Evolutionary conservation across 2,888 invertebrate species (phyloP).

Genomic region (Epirrita christyi): DNA sequence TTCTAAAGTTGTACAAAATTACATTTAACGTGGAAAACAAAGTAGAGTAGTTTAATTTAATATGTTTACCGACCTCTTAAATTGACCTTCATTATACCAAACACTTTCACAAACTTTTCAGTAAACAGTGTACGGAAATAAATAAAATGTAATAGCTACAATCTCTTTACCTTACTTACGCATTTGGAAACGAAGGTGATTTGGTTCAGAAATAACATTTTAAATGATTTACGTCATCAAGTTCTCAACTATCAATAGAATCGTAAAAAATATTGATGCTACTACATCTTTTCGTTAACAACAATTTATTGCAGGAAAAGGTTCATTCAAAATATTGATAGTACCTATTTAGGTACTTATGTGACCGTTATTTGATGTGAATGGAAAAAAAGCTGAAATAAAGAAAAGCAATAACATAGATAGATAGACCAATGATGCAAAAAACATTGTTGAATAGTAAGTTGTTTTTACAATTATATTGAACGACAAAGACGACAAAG

Average conservation of each 20-base stretch:
- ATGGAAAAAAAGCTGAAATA: slow-evolving; percentile 4
- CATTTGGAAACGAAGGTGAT: slow-evolving; percentile 66
- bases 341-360: no score
- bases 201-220: slow-evolving; percentile 44
- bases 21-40: slow-evolving; percentile 34
- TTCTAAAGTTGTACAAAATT: slow-evolving; percentile 12
- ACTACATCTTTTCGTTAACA: slow-evolving; percentile 4
- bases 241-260: slow-evolving; percentile 32
- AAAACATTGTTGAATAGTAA: no score
- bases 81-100: slow-evolving; percentile 60
- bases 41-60: slow-evolving; percentile 36
- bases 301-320: not conserved
- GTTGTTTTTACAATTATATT: no score
- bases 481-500: no score
- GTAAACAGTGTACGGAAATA: slow-evolving; percentile 71
- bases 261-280: slow-evolving; percentile 3
- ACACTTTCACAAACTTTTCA: slow-evolving; percentile 71
- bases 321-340: not conserved
- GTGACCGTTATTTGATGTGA: not conserved
- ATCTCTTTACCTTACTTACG: slow-evolving; percentile 65
- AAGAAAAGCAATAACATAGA: not conserved
- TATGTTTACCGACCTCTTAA: slow-evolving; percentile 53
- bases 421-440: no score
- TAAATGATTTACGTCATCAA: slow-evolving; percentile 30
- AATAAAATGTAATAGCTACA: slow-evolving; percentile 50